Evolutionary conservation across 2,113 vertebrate species (phyloP), one percentile per base, ranked within the genome.

Genomic region (Apus apus): DNA sequence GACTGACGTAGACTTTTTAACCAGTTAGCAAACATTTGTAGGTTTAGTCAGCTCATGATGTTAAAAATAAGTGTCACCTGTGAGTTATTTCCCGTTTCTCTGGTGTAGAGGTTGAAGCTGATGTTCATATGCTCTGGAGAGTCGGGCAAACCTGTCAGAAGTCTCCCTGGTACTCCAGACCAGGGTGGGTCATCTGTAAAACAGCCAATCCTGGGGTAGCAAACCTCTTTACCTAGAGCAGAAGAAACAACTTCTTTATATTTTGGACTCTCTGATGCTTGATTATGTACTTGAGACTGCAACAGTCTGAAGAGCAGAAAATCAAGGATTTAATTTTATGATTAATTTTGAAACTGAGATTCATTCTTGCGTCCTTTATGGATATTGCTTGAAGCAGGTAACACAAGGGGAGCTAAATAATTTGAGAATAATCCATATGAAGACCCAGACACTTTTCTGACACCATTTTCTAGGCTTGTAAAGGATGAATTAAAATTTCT

Each of bases 81-180:
- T 92, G 96, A 98, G 81, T 97, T 98, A 51, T 97, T 94, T 85
- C 94, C 85, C 92, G 98, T 98, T 89, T 80, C 96, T 77, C 88
- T 97, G 60, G 98, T 99, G 97, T 98, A 98, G 57, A 99, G 98
- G 22, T 97, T 95, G 95, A 98, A 99, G 54, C 89, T 98, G 36
- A 98, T 97, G 81, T 97, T 97, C 21, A 99, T 98, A 5, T 93
- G 12, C 11, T 98, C 97, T 3, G 98, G 98, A 27, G 85, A 5
- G 97, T 98, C 98, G 19, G 98, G 98, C 60, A 98, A 96, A 57
- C 94, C 90, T 36, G 96, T 53, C 21, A 92, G 88, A 21, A 98
- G 98, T 79, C 98, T 98, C 75, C 98, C 97, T 11, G 65, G 22
- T 5, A 98, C 93, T 34, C 97, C 98, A 30, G 98, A 97, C 98